Evolutionary conservation across 2,888 invertebrate species (phyloP).

Genomic region (Drosophila picticornis): DNA sequence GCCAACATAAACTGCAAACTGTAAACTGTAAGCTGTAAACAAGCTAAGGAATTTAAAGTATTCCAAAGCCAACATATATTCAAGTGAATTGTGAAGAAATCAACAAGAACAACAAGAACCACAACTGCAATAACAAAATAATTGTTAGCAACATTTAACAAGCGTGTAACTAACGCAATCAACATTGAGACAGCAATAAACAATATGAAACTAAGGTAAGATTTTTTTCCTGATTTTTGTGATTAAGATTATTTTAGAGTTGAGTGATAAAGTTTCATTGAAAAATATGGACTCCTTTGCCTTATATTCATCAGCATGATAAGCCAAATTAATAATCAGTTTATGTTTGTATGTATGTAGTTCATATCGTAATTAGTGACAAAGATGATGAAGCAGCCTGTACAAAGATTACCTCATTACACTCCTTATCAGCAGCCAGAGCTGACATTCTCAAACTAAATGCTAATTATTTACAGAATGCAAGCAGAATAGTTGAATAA

Average conservation of each 20-base stretch:
- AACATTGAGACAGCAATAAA: conserved; percentile 65
- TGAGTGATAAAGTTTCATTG: neutral
- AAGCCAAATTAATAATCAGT: conserved; percentile 40
- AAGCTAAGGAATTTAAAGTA: conserved; percentile 61
- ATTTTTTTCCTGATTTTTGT: neutral
- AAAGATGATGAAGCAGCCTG: neutral
- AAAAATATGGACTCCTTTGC: neutral
- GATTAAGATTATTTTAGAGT: neutral
- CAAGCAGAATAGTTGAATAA: conserved; percentile 30
- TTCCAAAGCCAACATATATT: conserved; percentile 23
- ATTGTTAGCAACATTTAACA: conserved; percentile 2
- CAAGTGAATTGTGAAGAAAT: conserved; percentile 42
- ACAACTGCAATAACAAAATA: conserved; percentile 6
- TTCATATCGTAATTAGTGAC: conserved; percentile 10
- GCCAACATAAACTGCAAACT: conserved; percentile 50
- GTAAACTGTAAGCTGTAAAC: conserved; percentile 58
- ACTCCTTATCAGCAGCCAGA: neutral
- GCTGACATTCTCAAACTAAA: neutral
- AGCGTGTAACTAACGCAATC: conserved; percentile 28
- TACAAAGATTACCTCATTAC: neutral
- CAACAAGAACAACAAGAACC: conserved; percentile 9
- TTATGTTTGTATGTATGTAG: neutral
- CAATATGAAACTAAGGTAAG: conserved; percentile 82
- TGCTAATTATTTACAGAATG: conserved; percentile 22
- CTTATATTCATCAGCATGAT: conserved; percentile 49